Evolutionary conservation across 2,113 vertebrate species (phyloP).

Genomic region (Corydoras maculifer): DNA sequence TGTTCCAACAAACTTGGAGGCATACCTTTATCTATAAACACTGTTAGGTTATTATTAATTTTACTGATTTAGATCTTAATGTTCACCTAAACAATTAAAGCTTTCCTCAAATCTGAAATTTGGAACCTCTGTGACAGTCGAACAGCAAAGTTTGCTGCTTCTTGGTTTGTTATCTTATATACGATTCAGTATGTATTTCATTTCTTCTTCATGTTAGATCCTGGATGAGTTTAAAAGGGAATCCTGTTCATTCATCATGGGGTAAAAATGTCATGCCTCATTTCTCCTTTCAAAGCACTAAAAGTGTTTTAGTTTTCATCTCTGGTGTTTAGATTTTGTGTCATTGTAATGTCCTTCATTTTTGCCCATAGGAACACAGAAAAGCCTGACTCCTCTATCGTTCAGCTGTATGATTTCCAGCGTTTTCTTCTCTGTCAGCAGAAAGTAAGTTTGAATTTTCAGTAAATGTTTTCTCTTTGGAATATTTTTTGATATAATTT

Average conservation of each 20-base stretch:
- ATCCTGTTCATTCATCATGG: slow-evolving; percentile 86
- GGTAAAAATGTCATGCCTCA: slow-evolving; percentile 63
- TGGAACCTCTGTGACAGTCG: no score
- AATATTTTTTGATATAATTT: neutral
- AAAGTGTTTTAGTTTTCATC: neutral
- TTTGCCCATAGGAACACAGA: slow-evolving; percentile 75
- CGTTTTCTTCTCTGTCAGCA: slow-evolving; percentile 85
- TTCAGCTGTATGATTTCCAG: slow-evolving; percentile 89
- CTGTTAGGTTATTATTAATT: no score
- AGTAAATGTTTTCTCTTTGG: neutral
- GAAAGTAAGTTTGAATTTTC: slow-evolving; percentile 64
- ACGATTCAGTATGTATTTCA: neutral
- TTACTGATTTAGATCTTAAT: no score
- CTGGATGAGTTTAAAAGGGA: slow-evolving; percentile 93
- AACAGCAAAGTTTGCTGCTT: no score
- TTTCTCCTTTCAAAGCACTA: neutral
- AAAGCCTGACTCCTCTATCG: slow-evolving; percentile 77
- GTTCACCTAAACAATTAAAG: no score
- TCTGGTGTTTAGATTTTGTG: neutral
- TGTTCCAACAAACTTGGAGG: no score
- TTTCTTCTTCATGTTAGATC: slow-evolving; percentile 64
- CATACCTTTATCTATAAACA: no score
- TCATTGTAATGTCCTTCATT: slow-evolving; percentile 10
- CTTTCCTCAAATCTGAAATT: no score
- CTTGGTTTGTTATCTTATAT: no score